Evolutionary conservation across 2,888 invertebrate species (phyloP).

Genomic region (Ophion slaviceki): DNA sequence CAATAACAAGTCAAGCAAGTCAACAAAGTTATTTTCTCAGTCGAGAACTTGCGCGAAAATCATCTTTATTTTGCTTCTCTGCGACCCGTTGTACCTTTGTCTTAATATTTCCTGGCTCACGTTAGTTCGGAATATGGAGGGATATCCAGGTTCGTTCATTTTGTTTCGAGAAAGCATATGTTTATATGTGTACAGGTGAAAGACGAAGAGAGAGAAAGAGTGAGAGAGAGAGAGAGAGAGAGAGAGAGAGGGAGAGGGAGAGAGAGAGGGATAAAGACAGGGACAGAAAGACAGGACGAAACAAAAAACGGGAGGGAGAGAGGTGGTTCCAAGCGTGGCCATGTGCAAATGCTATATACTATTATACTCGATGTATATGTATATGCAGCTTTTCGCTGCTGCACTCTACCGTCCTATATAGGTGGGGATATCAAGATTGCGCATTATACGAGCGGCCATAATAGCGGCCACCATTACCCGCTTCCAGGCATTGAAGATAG

Average conservation of each 20-base stretch:
- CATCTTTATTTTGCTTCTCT: no score
- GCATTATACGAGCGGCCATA: constrained; percentile 81
- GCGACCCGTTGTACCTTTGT: no score
- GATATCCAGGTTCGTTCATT: background rate
- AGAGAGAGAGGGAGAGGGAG: constrained; percentile 11
- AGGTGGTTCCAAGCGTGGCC: constrained; percentile 28
- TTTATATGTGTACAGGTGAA: constrained; percentile 1
- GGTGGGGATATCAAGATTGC: constrained; percentile 81
- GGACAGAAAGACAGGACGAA: background rate
- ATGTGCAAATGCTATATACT: constrained; percentile 26
- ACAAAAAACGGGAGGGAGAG: constrained; percentile 1
- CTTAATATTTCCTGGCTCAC: no score
- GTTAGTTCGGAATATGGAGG: no score
- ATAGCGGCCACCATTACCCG: constrained; percentile 78
- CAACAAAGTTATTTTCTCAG: no score
- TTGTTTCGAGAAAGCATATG: constrained; percentile 1
- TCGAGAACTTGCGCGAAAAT: no score
- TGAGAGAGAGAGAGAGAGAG: constrained; percentile 57
- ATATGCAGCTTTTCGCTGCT: constrained; percentile 20
- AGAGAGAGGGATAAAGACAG: constrained; percentile 12
- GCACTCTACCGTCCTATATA: constrained; percentile 29
- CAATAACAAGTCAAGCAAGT: no score
- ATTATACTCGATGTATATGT: constrained; percentile 12
- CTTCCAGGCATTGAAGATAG: constrained; percentile 81
- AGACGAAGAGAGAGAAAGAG: constrained; percentile 41